Base-by-base conservation (phyloP, 1,140 invertebrate genomes). In the Drosophila mojavensis region DNA sequence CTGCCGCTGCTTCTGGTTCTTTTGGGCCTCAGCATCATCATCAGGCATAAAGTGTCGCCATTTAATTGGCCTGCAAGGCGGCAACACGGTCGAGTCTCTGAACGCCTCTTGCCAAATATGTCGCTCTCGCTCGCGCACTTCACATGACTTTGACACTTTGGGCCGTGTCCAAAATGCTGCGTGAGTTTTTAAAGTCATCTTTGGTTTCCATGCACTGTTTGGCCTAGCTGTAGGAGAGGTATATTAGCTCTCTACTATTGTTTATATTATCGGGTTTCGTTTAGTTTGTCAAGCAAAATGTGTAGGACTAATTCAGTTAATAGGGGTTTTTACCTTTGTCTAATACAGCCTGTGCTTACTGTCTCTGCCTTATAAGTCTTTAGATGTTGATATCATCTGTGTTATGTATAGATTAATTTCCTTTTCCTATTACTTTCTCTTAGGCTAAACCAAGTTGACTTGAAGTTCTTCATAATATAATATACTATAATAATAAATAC, bases 41-140 rank as follows among this genome's bases (percentile, higher is more conserved):
- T 36, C 33, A 13, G 43, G 11, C 60, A 69, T 83, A 83, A 82
- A 75, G 81, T 85, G 81, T 88, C 69, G 73, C 83, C 84, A 78
- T 88, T 88, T 89, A 89, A 89, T 89, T 89, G 84, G 84, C 85
- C 75, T 65, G 64, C 55, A 73, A 76, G 64, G 74, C 73, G 56
- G 58, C 58, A 15, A n/a, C 51, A 17, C 47, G 2, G 10, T 10
- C 47, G 5, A 30, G 47, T 20, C 47, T 28, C 61, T 47, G 24
- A 45, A 13, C 41, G 41, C 3, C 28, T 45, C 58, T 86, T 82
- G 83, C 83, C 83, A 84, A 84, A 84, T 84, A 75, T 70, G 73
- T 75, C 67, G 60, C 62, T 63, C 39, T 59, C 36, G 53, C 53
- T 15, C 26, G 28, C 33, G 43, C 60, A 61, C 56, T 68, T 28